phyloP scores from a whole-genome alignment of 1,140 invertebrate genomes.

The Caenorhabditis latens region DNA sequence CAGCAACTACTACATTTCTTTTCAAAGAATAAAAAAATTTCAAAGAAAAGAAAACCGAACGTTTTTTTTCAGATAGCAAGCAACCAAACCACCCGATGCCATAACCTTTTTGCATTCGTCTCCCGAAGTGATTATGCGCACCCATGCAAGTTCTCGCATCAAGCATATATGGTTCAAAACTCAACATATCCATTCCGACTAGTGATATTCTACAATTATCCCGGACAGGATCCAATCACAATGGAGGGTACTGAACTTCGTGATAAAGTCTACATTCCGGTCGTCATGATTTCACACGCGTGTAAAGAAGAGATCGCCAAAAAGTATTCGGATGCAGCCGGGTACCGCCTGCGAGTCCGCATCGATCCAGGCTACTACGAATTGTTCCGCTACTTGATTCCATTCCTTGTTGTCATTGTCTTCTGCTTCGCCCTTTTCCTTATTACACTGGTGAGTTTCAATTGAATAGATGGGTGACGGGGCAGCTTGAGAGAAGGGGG shows the following conservation, averaged over 20 bases:
- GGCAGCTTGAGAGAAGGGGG: not conserved
- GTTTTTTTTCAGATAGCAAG: not conserved
- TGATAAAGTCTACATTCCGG: constrained; percentile 70
- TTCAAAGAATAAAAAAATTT: too few relatives aligned
- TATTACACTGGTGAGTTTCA: constrained; percentile 71
- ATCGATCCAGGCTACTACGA: constrained; percentile 76
- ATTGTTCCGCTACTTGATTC: constrained; percentile 75
- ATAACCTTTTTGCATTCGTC: constrained; percentile 13
- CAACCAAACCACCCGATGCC: not conserved
- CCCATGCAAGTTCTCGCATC: constrained; percentile 43
- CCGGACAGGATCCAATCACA: constrained; percentile 13
- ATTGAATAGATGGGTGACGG: not conserved
- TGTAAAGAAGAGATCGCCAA: constrained; percentile 72
- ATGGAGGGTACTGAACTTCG: constrained; percentile 29
- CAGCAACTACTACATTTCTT: too few relatives aligned
- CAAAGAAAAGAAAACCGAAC: too few relatives aligned
- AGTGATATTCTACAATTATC: constrained; percentile 44
- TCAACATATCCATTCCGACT: constrained; percentile 46
- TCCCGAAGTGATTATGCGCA: constrained; percentile 9
- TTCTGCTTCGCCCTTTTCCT: constrained; percentile 77
- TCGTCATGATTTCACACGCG: constrained; percentile 75
- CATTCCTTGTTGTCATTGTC: constrained; percentile 75
- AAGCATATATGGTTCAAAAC: constrained; percentile 45
- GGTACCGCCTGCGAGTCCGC: constrained; percentile 75
- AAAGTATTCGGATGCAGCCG: constrained; percentile 69